Conservation (phyloP, 2,113 vertebrate genomes). For the Oenanthe melanoleuca region DNA sequence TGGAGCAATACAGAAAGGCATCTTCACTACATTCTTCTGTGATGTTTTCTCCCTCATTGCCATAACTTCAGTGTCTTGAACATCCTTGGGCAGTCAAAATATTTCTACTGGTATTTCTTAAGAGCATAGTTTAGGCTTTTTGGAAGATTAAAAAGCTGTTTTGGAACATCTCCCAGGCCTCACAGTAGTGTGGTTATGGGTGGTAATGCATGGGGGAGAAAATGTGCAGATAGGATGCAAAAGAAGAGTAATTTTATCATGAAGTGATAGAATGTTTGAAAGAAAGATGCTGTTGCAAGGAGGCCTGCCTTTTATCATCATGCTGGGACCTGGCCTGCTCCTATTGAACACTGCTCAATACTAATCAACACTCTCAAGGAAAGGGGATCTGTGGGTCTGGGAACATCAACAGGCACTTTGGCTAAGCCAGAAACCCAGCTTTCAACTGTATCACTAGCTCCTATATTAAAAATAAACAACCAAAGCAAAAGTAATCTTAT, state of each 20-base stretch:
- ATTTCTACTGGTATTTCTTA: not conserved
- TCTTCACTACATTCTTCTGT: not conserved
- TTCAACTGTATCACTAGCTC: not conserved
- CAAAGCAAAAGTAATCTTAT: not conserved
- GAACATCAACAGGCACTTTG: not conserved
- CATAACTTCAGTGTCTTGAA: not conserved
- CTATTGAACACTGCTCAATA: not conserved
- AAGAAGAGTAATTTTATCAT: not conserved
- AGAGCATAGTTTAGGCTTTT: not conserved
- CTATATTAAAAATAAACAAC: not conserved
- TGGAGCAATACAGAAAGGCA: not conserved
- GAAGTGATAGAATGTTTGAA: not conserved
- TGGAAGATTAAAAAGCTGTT: not conserved
- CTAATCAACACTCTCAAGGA: not conserved
- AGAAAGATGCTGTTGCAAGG: not conserved
- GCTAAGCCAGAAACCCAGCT: not conserved
- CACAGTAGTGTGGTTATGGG: not conserved
- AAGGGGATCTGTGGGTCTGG: not conserved
- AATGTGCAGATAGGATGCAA: not conserved
- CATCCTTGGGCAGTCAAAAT: not conserved
- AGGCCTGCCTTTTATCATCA: fast-evolving
- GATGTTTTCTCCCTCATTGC: not conserved
- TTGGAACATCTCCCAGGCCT: not conserved
- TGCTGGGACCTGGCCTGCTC: not conserved
- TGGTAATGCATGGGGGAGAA: not conserved